These are phyloP conservation scores for Thymelicus sylvestris DNA, from an alignment of 2,888 invertebrate genomes.

Conservation along the genomic window DNA sequence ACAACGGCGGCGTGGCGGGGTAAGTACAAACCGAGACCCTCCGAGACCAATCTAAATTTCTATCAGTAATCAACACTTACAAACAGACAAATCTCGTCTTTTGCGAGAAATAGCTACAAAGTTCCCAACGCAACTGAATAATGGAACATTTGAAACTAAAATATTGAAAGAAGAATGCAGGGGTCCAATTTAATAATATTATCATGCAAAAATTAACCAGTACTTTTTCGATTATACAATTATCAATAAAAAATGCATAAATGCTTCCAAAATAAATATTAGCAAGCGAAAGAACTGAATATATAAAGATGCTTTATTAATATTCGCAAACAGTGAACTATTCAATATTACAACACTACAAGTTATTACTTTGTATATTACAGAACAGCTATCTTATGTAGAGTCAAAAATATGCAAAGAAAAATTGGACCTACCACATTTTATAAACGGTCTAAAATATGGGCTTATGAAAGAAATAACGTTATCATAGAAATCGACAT, in stretches of 20 bases:
- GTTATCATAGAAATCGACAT: conserved; percentile 58
- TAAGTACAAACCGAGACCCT: too few relatives aligned
- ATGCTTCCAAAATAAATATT: conserved; percentile 33
- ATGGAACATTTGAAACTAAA: conserved; percentile 54
- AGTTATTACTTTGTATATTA: not conserved
- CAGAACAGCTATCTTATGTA: not conserved
- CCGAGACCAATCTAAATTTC: too few relatives aligned
- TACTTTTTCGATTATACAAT: conserved; percentile 11
- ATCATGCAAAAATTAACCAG: conserved; percentile 5
- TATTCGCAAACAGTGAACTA: not conserved
- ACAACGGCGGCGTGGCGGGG: too few relatives aligned
- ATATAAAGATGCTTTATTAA: conserved; percentile 29
- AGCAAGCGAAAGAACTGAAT: conserved; percentile 20
- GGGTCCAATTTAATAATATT: conserved; percentile 58
- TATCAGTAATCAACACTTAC: too few relatives aligned
- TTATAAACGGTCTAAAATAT: conserved; percentile 55
- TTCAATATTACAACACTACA: not conserved
- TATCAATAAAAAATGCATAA: conserved; percentile 27
- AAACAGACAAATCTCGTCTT: conserved; percentile 72
- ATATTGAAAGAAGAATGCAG: conserved; percentile 39
- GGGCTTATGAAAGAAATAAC: conserved; percentile 55
- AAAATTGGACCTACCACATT: conserved; percentile 68
- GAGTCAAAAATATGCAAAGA: conserved; percentile 26
- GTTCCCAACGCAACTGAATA: conserved; percentile 69
- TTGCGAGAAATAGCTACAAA: conserved; percentile 72